These are phyloP conservation scores for Chironomus riparius DNA, from an alignment of 2,888 invertebrate genomes.

Conservation along the genomic window DNA sequence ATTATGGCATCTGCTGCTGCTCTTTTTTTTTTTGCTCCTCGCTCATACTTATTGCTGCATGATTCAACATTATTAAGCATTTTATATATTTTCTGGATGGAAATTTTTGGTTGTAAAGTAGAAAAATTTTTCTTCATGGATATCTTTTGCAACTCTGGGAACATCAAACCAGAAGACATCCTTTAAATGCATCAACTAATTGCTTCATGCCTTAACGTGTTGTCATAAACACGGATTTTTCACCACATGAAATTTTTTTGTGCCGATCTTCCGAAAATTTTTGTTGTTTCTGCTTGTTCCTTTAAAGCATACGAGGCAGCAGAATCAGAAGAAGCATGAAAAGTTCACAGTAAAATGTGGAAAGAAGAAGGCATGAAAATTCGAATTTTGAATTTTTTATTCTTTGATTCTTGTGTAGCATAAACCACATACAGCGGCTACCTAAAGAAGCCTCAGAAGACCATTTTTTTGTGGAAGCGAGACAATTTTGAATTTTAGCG, in stretches of 20 bases:
- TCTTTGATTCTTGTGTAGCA: neutral
- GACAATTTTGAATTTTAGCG: neutral
- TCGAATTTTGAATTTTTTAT: neutral
- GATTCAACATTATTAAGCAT: neutral
- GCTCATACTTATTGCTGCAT: neutral
- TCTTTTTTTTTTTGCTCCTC: neutral
- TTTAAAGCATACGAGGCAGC: neutral
- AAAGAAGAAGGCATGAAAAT: neutral
- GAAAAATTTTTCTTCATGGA: neutral
- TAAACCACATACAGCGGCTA: conserved; percentile 9
- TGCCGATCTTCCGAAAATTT: neutral
- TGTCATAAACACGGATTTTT: conserved; percentile 14
- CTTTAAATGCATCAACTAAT: neutral
- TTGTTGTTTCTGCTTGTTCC: neutral
- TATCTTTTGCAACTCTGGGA: neutral
- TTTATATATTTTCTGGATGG: neutral
- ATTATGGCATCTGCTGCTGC: neutral
- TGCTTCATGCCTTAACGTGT: conserved; percentile 8
- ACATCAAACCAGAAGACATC: neutral
- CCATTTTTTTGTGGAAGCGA: conserved; percentile 1
- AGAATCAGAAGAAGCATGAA: neutral
- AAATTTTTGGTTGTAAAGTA: neutral
- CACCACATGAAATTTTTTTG: neutral
- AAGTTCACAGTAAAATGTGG: neutral
- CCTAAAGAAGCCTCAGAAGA: neutral